Base-by-base conservation (phyloP, 2,888 invertebrate genomes). In the Alviniconcha strummeri region DNA sequence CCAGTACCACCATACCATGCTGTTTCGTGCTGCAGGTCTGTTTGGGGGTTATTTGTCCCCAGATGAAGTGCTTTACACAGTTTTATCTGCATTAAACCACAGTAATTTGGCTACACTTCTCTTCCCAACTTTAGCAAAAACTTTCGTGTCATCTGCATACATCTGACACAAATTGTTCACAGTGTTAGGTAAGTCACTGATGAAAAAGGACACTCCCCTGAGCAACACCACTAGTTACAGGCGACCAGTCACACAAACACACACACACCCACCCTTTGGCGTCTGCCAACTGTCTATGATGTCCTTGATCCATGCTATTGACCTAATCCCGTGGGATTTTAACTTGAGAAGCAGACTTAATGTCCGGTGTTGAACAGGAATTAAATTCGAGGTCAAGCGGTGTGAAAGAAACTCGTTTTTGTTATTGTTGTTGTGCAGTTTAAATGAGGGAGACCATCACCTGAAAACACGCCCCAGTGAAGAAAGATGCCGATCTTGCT, bases 401-500 rank as follows among this genome's bases (percentile, higher is more conserved):
- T 36, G 36, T 36, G 1, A 36, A 36, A 36, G 36, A 36, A 36
- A 36, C 36, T 36, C 36, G 36, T 36, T 36, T 36, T 36, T 36
- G 36, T 36, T 36, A 0, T 36, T 36, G 36, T 36, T 36, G 36
- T 3, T 36, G 3, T 36, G 36, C 36, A 36, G 36, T 36, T 36
- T 36, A 36, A 36, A 36, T 36, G 36, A 36, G 3, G 36, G 36
- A 36, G 36, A 36, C 36, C 36, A 52, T 76, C 19, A 77, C 76
- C 81, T 60, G 94, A 93, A 85, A 90, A 94, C 4, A 94, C 91
- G 52, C 94, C 94, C 94, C 94, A 94, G 87, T 94, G 94, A 60
- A 94, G 90, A 87, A 94, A 94, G 57, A 94, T 94, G 8, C 94
- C 94, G 75, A 94, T 91, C 88, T 94, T 94, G 17, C 90, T 91